Conservation (phyloP, 2,888 invertebrate species). For the Leucophenga maculata region DNA sequence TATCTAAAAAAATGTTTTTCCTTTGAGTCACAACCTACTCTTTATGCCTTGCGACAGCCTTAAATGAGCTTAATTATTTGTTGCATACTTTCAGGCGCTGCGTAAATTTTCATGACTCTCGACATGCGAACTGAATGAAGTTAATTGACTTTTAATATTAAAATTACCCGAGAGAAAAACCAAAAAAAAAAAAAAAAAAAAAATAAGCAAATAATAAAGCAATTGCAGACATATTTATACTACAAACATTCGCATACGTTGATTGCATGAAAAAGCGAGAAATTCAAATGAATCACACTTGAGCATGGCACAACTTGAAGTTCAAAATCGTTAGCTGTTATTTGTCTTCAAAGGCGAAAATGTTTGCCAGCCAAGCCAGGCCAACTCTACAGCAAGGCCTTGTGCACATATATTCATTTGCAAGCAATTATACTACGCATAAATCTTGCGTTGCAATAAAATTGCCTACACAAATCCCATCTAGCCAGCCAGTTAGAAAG, state of each 20-base stretch:
- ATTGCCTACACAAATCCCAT: conserved; percentile 25
- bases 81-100: conserved; percentile 34
- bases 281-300: conserved; percentile 31
- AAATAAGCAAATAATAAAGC: conserved; percentile 32
- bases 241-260: neutral
- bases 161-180: neutral
- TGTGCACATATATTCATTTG: conserved; percentile 34
- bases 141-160: conserved; percentile 8
- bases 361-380: neutral
- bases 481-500: neutral
- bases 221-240: neutral
- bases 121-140: conserved; percentile 5
- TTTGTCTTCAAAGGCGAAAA: neutral
- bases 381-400: neutral
- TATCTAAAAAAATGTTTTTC: no score
- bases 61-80: conserved; percentile 26
- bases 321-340: conserved; percentile 4
- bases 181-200: neutral
- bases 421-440: conserved; percentile 53
- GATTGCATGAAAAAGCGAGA: neutral
- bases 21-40: no score
- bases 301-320: neutral
- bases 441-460: conserved; percentile 47
- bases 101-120: conserved; percentile 3
- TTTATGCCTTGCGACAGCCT: no score